Evolutionary conservation across 2,113 vertebrate genomes (phyloP), one percentile per base, ranked within the genome.

Genomic region (Laterallus jamaicensis): DNA sequence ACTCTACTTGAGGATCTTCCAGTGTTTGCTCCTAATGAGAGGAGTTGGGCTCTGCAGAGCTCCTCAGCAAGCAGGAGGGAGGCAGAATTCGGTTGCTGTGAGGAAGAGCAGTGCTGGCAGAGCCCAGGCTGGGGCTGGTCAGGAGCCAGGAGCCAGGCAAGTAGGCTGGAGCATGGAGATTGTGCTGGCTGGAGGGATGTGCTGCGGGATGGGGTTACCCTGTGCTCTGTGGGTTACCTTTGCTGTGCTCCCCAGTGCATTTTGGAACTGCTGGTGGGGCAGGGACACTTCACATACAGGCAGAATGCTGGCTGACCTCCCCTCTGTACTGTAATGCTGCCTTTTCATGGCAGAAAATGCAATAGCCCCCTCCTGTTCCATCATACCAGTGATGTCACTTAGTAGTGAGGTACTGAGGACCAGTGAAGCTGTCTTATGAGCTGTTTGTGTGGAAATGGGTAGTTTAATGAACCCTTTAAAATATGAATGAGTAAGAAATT

Each of bases 131-230:
- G 70, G 21, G 69, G 42, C 89, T 66, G 31, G 22, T 54, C 4
- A 18, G 92, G 70, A 95, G 78, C 87, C 44, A 87, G 50, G 82
- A 29, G 5, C 11, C 26, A 87, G 84, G 88, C 92, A 94, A 24
- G 92, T 93, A 37, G 76, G 60, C 11, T 64, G 66, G 75, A 80
- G 68, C 21, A 26, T 14, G 63, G 92, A 39, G 74, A 39, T 19
- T 1, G 8, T 15, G 35, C n/a, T 42, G 78, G 35, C 71, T 40
- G 2, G 44, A 59, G 37, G 67, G 87, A 10, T 28, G 0, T 0
- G 0, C 20, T 44, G 62, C 1, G 3, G 32, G 37, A 22, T 0
- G 4, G 25, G 63, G 39, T 8, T 63, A 55, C 26, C 25, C 22
- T 63, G 50, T 9, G 1, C 31, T 82, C 26, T 5, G 1, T 55